Conservation (phyloP, 2,113 vertebrate species). For the Anguilla japonica region DNA sequence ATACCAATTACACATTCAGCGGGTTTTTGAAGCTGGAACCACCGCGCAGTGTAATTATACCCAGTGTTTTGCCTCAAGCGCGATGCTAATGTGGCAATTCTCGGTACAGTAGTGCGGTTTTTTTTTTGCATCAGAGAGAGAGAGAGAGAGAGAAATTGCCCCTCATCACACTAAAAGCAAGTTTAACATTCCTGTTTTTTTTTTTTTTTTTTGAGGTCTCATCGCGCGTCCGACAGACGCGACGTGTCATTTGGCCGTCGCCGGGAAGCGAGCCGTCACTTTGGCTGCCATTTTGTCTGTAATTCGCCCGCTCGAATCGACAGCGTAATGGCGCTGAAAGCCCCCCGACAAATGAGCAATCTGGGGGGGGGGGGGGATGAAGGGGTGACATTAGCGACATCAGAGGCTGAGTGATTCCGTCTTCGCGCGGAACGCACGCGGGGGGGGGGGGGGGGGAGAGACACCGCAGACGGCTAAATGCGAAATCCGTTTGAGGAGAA, state of each 20-base stretch:
- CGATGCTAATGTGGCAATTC: neutral
- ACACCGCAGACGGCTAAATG: neutral
- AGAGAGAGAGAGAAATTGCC: neutral
- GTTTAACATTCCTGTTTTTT: neutral
- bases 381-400: neutral
- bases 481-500: neutral
- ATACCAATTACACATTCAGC: too few relatives aligned
- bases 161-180: neutral
- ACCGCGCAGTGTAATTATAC: neutral
- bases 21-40: neutral
- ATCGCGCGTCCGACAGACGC: neutral
- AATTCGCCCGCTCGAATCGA: neutral
- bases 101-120: neutral
- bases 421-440: neutral
- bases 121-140: neutral
- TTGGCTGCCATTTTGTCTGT: conserved; percentile 13
- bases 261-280: neutral
- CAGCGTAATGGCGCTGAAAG: neutral
- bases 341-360: neutral
- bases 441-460: neutral
- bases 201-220: neutral
- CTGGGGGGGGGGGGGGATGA: neutral
- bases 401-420: conserved; percentile 8
- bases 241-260: neutral
- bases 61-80: neutral